Base-by-base conservation (phyloP, 2,888 invertebrate species). In the Drosophila kambysellisi region DNA sequence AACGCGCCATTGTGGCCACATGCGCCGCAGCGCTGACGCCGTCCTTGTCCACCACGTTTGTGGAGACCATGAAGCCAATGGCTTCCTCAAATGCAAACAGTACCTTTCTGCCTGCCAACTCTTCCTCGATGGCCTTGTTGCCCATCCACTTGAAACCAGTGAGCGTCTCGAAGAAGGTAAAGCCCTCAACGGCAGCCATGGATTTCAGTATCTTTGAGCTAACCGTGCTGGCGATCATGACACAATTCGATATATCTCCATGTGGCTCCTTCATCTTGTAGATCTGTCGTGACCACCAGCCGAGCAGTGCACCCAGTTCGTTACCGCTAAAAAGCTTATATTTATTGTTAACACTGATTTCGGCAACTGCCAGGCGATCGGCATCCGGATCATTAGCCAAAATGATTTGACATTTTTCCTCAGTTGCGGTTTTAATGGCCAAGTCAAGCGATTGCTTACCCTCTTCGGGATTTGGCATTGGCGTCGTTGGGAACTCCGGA, bases 81-180 rank as follows among this genome's bases (percentile, higher is more conserved):
- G 99, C 99, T 94, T 99, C 99, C 92, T 99, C 99, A 93, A 97
- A 99, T 0, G 99, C 98, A 93, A 99, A 98, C 61, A 99, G 92
- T 0, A 99, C 97, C 12, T 94, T 93, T 87, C 97, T 97, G 35
- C 96, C 96, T 64, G 96, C 93, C 67, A 95, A 94, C 41, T 96
- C 93, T 63, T 98, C 93, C 8, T 98, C 95, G 37, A 96, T 94
- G 0, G 97, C 95, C 88, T 95, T 95, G 93, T 99, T 99, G 7
- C 95, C 99, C 97, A 99, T 99, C 99, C 99, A 99, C 91, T 99
- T 99, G 92, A 99, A 99, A 0, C 99, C 99, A 0, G 99, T 99
- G 61, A 99, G 94, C 0, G 99, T 99, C 94, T 99, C 99, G 75
- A 94, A 93, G 77, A 95, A 95, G 82, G 95, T 94, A 67, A 96